Conservation (phyloP, 2,797 vertebrate genomes). For the Geranospiza caerulescens region DNA sequence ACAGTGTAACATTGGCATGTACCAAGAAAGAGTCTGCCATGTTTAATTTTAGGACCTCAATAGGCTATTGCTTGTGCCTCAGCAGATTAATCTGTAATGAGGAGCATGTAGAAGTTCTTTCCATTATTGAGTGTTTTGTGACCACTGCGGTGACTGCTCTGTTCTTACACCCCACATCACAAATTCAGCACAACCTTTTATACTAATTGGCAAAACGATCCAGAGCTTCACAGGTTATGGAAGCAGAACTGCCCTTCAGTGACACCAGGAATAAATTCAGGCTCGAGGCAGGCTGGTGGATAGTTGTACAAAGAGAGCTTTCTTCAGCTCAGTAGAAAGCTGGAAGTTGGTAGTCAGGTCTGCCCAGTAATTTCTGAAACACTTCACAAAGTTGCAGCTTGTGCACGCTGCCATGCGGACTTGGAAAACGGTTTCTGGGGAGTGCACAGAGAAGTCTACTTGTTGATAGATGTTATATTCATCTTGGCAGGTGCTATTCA, state of each 20-base stretch:
- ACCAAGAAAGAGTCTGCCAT: not conserved
- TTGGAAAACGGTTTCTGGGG: not conserved
- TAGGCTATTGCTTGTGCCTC: not conserved
- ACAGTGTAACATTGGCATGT: not conserved
- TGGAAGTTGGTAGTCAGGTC: not conserved
- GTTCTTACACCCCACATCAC: not conserved
- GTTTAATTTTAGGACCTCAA: not conserved
- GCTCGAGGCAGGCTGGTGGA: not conserved
- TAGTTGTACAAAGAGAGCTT: not conserved
- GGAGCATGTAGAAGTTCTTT: not conserved
- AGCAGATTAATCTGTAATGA: not conserved
- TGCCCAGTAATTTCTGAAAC: not conserved
- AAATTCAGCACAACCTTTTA: not conserved
- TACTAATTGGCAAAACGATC: not conserved
- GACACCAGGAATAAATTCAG: not conserved
- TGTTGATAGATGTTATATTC: not conserved
- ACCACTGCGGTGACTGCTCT: not conserved
- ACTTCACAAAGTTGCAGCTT: not conserved
- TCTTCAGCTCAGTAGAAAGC: not conserved
- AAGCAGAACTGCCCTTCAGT: not conserved
- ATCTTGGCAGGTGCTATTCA: not conserved
- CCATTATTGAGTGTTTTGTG: not conserved
- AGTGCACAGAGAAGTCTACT: not conserved
- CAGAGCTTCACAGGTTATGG: not conserved
- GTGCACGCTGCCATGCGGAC: fast-evolving